phyloP scores from a whole-genome alignment of 2,888 invertebrate genomes.

The Perizoma affinitatum region DNA sequence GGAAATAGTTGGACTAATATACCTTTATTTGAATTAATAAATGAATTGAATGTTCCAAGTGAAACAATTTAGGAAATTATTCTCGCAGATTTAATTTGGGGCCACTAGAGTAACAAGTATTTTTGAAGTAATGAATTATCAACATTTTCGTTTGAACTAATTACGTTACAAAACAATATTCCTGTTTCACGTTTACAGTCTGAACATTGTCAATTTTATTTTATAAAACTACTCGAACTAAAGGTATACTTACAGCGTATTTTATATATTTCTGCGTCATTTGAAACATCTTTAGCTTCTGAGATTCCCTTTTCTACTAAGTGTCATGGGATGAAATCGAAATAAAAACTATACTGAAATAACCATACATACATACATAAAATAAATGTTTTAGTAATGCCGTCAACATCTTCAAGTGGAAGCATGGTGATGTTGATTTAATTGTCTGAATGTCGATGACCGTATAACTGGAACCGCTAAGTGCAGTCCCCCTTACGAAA shows the following conservation, averaged over 20 bases:
- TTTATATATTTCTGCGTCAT: no score
- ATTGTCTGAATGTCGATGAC: constrained; percentile 75
- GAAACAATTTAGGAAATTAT: constrained; percentile 23
- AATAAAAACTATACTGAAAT: no score
- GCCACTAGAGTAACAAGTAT: constrained; percentile 1
- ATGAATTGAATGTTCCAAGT: constrained; percentile 2
- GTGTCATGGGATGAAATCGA: no score
- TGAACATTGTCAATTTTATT: not conserved
- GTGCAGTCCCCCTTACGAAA: constrained; percentile 45
- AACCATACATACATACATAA: not conserved
- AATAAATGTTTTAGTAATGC: constrained; percentile 13
- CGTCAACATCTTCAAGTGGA: constrained; percentile 35
- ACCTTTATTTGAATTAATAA: no score
- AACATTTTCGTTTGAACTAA: constrained; percentile 12
- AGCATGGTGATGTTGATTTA: constrained; percentile 54
- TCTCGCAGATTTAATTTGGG: constrained; percentile 19
- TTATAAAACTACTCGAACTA: not conserved
- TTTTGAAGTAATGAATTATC: constrained; percentile 7
- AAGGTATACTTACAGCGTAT: no score
- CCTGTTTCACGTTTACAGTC: constrained; percentile 2
- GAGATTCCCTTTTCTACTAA: no score
- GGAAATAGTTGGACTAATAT: constrained; percentile 38
- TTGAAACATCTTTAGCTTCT: no score
- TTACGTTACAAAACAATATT: not conserved
- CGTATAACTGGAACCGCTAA: constrained; percentile 59